phyloP scores from a whole-genome alignment of 2,888 invertebrate species.

The Ditylenchus weischeri region DNA sequence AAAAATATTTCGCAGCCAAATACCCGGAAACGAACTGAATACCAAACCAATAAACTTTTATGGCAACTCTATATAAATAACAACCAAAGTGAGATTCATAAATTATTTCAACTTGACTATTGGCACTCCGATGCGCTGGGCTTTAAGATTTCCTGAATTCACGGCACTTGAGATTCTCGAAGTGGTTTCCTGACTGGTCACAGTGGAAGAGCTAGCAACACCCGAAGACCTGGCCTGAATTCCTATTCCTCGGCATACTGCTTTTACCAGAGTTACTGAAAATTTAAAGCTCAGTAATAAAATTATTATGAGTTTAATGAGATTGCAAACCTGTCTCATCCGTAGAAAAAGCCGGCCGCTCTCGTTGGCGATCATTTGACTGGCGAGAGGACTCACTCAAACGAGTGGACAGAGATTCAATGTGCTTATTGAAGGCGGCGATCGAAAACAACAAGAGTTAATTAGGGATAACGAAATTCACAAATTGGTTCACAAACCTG shows the following conservation, averaged over 20 bases:
- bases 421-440: slow-evolving; percentile 43
- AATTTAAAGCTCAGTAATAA: neutral
- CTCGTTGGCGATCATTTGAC: neutral
- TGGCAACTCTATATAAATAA: too few relatives aligned
- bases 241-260: slow-evolving; percentile 22
- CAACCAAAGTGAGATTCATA: neutral
- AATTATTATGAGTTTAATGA: too few relatives aligned
- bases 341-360: slow-evolving; percentile 7
- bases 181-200: neutral
- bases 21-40: too few relatives aligned
- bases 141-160: neutral
- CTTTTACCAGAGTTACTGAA: slow-evolving; percentile 18
- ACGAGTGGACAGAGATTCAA: slow-evolving; percentile 38
- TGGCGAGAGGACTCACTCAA: slow-evolving; percentile 23
- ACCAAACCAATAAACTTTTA: too few relatives aligned
- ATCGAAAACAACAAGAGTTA: slow-evolving; percentile 31
- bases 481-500: slow-evolving; percentile 26
- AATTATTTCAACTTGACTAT: slow-evolving; percentile 9
- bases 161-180: neutral
- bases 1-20: too few relatives aligned
- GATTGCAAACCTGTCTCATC: slow-evolving; percentile 15
- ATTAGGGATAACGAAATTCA: too few relatives aligned
- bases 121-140: neutral
- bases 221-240: slow-evolving; percentile 12
- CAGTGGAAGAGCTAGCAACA: slow-evolving; percentile 2